Base-by-base conservation (phyloP, 2,113 vertebrate genomes). In the Ammodramus savannarum region DNA sequence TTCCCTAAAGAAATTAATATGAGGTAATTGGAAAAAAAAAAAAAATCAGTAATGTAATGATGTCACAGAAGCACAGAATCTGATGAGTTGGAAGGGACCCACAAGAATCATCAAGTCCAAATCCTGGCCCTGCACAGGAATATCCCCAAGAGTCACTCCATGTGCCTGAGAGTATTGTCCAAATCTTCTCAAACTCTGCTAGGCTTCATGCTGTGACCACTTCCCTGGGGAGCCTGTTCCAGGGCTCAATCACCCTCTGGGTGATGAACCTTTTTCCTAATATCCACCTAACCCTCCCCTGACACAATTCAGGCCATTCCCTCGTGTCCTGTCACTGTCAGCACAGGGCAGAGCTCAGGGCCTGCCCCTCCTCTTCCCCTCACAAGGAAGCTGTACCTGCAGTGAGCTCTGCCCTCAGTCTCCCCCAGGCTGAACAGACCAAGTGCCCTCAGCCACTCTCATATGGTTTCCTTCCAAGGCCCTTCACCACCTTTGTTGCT, bases 281-380 rank as follows among this genome's bases (percentile, higher is more conserved):
- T 15, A 16, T 41, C 39, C 39, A 41, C 39, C 39, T 41, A 66
- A 34, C 0, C 16, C 51, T 66, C 10, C 13, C 25, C 16, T 41
- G 25, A 3, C 10, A 48, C 10, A 39, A 1, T 9, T 48, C 19
- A 66, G 17, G 23, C 19, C 34, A 49, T 41, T 57, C 16, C 59
- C 29, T 41, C 0, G 0, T 1, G 0, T 74, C 10, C 19, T 23
- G 19, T 29, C 69, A 12, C 29, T 74, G 67, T 16, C 31, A 58
- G 16, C 29, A 7, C 6, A 49, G 18, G 15, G 32, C 22, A 55
- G 12, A 48, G 15, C 48, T 34, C 69, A 65, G 34, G 57, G 34
- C 12, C 49, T 66, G 41, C 16, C 34, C 20, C 29, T 48, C 41
- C 29, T 57, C 29, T n/a, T 23, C 8, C 19, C 15, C 49, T 74